These are phyloP conservation scores for Cantharis rufa DNA, from an alignment of 2,888 invertebrate species.

Conservation along the genomic window DNA sequence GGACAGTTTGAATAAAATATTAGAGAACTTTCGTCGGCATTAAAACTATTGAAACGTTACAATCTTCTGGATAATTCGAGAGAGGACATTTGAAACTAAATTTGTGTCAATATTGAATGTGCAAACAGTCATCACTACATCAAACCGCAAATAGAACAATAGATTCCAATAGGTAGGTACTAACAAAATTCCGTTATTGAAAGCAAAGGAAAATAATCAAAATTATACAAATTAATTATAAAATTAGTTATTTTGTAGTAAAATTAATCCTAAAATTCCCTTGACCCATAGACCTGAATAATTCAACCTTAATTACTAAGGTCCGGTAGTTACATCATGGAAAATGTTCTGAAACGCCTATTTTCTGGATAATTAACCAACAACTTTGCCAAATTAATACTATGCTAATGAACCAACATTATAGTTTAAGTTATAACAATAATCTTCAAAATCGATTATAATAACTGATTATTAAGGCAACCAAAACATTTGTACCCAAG, in stretches of 20 bases:
- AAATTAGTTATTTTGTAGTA: background rate
- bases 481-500: background rate
- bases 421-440: background rate
- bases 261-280: conserved; percentile 3
- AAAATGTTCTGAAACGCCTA: conserved; percentile 13
- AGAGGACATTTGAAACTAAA: background rate
- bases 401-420: background rate
- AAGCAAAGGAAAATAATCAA: background rate
- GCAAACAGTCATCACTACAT: background rate
- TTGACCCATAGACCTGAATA: conserved; percentile 17
- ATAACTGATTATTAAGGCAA: background rate
- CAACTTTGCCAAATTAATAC: background rate
- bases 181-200: background rate
- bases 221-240: background rate
- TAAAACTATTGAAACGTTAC: background rate
- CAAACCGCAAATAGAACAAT: background rate
- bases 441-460: conserved; percentile 1
- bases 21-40: background rate
- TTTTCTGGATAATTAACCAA: conserved; percentile 18
- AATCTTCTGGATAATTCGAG: background rate
- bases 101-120: background rate
- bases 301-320: conserved; percentile 22
- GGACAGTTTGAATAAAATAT: background rate
- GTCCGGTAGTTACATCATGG: conserved; percentile 21
- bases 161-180: background rate